Base-by-base conservation (phyloP, 2,888 invertebrate genomes). In the Lysandra coridon region DNA sequence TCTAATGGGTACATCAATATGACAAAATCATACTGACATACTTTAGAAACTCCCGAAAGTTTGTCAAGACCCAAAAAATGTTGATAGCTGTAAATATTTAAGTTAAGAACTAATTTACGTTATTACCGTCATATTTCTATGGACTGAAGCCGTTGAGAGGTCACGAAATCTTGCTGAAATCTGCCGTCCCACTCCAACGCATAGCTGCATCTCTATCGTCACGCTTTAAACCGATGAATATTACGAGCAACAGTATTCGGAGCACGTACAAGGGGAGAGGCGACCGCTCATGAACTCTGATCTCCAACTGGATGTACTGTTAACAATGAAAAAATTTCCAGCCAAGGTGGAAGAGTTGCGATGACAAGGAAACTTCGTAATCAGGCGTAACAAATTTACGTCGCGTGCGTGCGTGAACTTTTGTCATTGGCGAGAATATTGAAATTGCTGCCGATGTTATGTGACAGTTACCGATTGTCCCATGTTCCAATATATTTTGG, bases 61-160 rank as follows among this genome's bases (percentile, higher is more conserved):
- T 10, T 23, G 10, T 44, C 5, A 12, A 30, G 23, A 49, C 6
- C 49, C 44, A 75, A 49, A 44, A n/a, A 49, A n/a, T 75, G 37
- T 49, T 75, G 60, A 57, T 60, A 14, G 23, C 37, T 40, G 23
- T 37, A 91, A 91, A 89, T 94, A 93, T 94, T 95, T 94, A 95
- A 95, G 94, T 94, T 95, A 95, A 95, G 95, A 93, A 93, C 94
- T 92, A 89, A 95, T 95, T 95, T 94, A 95, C 94, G 93, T 94
- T 95, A 95, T 94, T 95, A 92, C 94, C 91, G 89, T 90, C 94
- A 95, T 95, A 95, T 95, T 95, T 95, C 91, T 94, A 89, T 90
- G 90, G 91, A 90, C 92, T 90, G 91, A 91, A 93, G 90, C 90
- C 89, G 92, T 88, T 93, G 94, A 94, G 92, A 94, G 94, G 94